Evolutionary conservation across 2,113 vertebrate species (phyloP).

Genomic region (Chelonoidis abingdonii): DNA sequence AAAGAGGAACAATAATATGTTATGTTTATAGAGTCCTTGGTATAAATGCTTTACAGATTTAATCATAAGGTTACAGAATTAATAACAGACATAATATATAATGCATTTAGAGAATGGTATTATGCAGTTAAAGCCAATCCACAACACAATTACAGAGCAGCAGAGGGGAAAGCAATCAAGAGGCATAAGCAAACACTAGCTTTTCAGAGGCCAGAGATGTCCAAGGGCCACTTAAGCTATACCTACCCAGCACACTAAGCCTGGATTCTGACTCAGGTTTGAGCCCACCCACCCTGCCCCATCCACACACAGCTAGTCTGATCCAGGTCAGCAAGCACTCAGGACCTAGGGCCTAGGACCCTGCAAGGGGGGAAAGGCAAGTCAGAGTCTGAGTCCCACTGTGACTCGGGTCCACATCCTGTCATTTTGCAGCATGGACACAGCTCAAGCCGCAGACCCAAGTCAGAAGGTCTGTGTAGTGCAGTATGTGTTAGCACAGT

Average conservation of each 20-base stretch:
- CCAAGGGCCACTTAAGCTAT: background rate
- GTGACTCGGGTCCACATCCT: background rate
- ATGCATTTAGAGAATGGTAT: background rate
- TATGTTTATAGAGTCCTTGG: background rate
- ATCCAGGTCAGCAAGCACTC: background rate
- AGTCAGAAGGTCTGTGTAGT: background rate
- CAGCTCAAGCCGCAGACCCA: background rate
- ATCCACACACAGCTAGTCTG: background rate
- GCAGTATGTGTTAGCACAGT: background rate
- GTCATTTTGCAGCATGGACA: background rate
- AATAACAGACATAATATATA: conserved; percentile 17
- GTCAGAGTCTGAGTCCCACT: background rate
- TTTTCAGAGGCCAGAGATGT: background rate
- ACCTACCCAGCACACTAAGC: background rate
- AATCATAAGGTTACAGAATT: conserved; percentile 16
- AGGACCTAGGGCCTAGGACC: background rate
- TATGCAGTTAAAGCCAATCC: background rate
- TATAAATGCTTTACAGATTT: conserved; percentile 30
- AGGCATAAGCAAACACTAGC: background rate
- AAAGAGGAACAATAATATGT: background rate
- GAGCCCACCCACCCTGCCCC: background rate
- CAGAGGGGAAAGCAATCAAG: background rate
- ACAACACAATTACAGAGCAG: background rate
- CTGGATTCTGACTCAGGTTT: background rate
- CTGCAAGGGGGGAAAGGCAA: background rate